Percentiles rank a stretch among this genome's conserved stretches.
phyloP scores from a whole-genome alignment of 2,797 vertebrate genomes.

The Urosaurus nigricauda region DNA sequence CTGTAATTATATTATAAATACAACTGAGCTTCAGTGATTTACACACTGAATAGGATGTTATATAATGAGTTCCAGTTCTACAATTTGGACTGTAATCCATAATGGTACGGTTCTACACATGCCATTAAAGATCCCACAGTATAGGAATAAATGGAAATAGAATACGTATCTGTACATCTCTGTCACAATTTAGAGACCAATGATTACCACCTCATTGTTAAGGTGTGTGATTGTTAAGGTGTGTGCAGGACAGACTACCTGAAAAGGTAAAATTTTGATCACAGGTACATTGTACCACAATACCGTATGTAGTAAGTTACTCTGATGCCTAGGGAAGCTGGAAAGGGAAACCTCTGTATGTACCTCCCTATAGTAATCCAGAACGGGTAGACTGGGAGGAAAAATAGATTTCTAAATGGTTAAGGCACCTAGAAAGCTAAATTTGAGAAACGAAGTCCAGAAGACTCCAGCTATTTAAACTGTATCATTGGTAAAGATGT shows the following conservation, averaged over 20 bases:
- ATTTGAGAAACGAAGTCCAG: no score
- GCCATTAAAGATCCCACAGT: not conserved
- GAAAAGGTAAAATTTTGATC: not conserved
- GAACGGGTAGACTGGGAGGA: not conserved
- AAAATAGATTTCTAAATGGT: not conserved
- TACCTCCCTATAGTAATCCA: not conserved
- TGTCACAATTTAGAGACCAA: not conserved
- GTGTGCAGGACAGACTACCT: not conserved
- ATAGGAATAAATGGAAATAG: not conserved
- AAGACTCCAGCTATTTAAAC: no score
- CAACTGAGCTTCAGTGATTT: not conserved
- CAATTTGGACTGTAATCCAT: not conserved
- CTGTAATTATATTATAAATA: slow-evolving; percentile 4
- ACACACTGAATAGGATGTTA: not conserved
- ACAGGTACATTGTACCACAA: not conserved
- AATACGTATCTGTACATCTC: not conserved
- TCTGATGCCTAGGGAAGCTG: not conserved
- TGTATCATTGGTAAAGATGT: no score
- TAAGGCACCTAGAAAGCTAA: not conserved
- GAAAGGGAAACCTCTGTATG: not conserved
- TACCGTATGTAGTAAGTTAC: not conserved
- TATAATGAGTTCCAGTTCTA: not conserved
- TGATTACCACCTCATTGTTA: not conserved
- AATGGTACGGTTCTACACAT: no score
- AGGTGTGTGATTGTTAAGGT: not conserved